These are phyloP conservation scores for Enteromius unitaeniatus DNA, from an alignment of 2,797 vertebrate species.

Conservation along the genomic window DNA sequence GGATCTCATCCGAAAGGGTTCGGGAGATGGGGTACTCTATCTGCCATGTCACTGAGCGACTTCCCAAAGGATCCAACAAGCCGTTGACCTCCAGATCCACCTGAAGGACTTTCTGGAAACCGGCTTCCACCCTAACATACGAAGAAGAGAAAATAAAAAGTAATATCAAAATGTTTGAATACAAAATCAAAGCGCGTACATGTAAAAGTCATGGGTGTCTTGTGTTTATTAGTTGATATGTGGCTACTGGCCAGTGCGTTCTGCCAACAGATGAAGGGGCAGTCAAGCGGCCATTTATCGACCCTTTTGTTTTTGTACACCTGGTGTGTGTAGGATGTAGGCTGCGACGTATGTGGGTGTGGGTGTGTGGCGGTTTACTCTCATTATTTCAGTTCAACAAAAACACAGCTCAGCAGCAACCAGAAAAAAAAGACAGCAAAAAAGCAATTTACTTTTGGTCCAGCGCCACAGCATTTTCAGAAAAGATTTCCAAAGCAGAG, in stretches of 20 bases:
- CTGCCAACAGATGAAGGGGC: background rate
- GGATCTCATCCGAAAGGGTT: conserved; percentile 77
- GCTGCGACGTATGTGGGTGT: conserved; percentile 8
- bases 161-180: conserved; percentile 12
- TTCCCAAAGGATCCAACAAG: conserved; percentile 84
- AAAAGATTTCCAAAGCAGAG: conserved; percentile 60
- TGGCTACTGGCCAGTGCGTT: conserved; percentile 2
- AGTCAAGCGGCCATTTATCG: conserved; percentile 14
- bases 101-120: conserved; percentile 87
- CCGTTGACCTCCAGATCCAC: conserved; percentile 90
- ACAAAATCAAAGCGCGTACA: background rate
- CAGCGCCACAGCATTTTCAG: conserved; percentile 62
- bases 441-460: conserved; percentile 73
- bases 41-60: conserved; percentile 91
- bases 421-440: conserved; percentile 44
- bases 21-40: conserved; percentile 89
- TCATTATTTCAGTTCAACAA: conserved; percentile 54
- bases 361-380: conserved; percentile 35
- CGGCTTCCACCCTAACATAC: conserved; percentile 77
- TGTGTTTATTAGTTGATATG: background rate
- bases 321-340: conserved; percentile 39
- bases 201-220: background rate
- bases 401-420: conserved; percentile 47
- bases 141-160: conserved; percentile 26
- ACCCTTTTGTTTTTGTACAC: conserved; percentile 12